Percentiles rank a stretch among this genome's conserved stretches.
These are phyloP conservation scores for Papio anubis DNA, from an alignment of 2,113 vertebrate species.

Conservation along the genomic window DNA sequence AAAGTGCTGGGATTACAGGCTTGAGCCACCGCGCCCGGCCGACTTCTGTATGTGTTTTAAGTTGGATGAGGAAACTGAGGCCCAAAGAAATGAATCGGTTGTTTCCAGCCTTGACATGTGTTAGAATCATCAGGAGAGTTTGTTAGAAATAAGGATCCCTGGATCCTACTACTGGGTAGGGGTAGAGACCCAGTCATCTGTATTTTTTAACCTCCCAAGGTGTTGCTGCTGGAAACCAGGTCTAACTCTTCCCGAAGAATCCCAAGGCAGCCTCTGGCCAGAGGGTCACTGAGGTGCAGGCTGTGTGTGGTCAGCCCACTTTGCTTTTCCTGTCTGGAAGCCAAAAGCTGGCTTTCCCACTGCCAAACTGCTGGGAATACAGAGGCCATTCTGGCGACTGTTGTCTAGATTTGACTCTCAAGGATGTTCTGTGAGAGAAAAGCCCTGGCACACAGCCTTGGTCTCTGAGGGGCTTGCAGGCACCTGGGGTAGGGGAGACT, in stretches of 20 bases:
- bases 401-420: neutral
- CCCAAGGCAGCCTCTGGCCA: neutral
- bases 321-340: neutral
- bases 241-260: neutral
- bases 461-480: neutral
- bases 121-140: neutral
- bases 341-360: neutral
- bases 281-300: neutral
- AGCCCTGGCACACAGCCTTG: too few relatives aligned
- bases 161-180: too few relatives aligned
- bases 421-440: neutral
- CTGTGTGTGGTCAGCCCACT: neutral
- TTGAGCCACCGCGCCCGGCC: too few relatives aligned
- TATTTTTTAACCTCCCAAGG: neutral
- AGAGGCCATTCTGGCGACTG: neutral
- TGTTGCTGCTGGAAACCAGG: neutral
- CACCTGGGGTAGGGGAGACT: too few relatives aligned
- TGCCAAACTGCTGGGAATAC: neutral
- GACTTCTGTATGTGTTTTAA: neutral
- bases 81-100: neutral
- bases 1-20: too few relatives aligned
- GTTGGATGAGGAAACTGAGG: neutral
- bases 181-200: neutral
- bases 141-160: neutral
- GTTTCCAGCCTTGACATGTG: neutral